Evolutionary conservation across 1,140 invertebrate species (phyloP), one percentile per base, ranked within the genome.

Genomic region (Trichoplusia ni): DNA sequence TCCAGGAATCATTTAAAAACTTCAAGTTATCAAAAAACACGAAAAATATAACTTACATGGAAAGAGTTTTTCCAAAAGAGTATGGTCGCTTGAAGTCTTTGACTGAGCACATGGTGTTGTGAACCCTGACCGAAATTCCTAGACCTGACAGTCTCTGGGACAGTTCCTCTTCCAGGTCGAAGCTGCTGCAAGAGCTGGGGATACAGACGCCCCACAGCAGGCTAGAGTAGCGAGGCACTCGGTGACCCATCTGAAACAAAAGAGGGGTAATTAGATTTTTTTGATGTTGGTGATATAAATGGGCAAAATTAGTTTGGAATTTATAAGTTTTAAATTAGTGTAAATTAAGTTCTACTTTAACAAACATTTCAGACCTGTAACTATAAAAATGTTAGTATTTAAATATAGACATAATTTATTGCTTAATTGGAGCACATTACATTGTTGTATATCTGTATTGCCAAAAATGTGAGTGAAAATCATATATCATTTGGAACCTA

Each of bases 201-300:
- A 94, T 90, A 67, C 93, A 94, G 1, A 94, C 74, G 0, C 91
- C 93, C 93, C 93, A 94, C 51, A 93, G 89, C 7, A 94, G 90
- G 29, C 90, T 92, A 9, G 93, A 93, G 72, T 92, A 93, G 37
- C 92, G 79, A 0, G 93, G 93, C 0, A 94, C 91, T 27, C 93
- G 79, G 73, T 94, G 93, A 11, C 93, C 93, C 68, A 93, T 92
- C 93, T 94, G 80, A 8, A 89, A 90, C 56, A 75, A 60, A 27
- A 74, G 19, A 19, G 46, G 14, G 19, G 1, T 16, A 35, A 9
- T 64, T 67, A 54, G 38, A n/a, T n/a, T n/a, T n/a, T n/a, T n/a
- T n/a, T n/a, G n/a, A n/a, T n/a, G n/a, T n/a, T n/a, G n/a, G n/a
- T n/a, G n/a, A n/a, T n/a, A n/a, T n/a, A n/a, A n/a, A n/a, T n/a